A percentile compares a stretch with the other conserved stretches of the same genome.
Conservation (phyloP, 1,140 invertebrate genomes). For the Tyrophagus putrescentiae region DNA sequence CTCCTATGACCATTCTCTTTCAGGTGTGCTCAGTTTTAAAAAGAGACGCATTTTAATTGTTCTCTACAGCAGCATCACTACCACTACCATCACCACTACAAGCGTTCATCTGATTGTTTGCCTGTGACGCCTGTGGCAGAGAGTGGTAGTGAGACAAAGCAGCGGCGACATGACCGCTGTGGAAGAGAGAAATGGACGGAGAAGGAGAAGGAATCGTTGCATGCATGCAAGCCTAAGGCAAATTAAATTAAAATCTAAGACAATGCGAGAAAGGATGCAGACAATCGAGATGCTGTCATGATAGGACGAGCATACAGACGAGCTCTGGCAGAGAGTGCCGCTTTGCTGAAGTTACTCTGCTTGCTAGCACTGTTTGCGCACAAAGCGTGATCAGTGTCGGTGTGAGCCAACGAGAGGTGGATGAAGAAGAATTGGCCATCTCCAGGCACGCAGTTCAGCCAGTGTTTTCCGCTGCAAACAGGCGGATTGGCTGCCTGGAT, state of each 20-base stretch:
- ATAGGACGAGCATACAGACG: neutral
- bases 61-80: neutral
- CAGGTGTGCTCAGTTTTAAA: neutral
- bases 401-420: neutral
- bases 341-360: no score
- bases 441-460: neutral
- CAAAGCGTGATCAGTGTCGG: constrained; percentile 13
- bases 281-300: neutral
- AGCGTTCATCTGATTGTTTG: no score
- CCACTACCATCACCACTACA: neutral
- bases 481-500: no score
- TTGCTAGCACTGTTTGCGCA: neutral
- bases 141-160: no score
- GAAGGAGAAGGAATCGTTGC: no score
- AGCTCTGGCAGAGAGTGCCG: no score
- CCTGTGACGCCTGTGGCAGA: no score
- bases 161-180: no score
- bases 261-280: constrained; percentile 4
- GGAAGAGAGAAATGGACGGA: no score
- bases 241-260: constrained; percentile 14
- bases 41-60: neutral
- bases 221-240: neutral
- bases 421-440: neutral
- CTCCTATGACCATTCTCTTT: neutral
- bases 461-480: no score